These are phyloP conservation scores for Crocodylus rhombifer DNA, from an alignment of 2,797 vertebrate genomes.

Conservation along the genomic window DNA sequence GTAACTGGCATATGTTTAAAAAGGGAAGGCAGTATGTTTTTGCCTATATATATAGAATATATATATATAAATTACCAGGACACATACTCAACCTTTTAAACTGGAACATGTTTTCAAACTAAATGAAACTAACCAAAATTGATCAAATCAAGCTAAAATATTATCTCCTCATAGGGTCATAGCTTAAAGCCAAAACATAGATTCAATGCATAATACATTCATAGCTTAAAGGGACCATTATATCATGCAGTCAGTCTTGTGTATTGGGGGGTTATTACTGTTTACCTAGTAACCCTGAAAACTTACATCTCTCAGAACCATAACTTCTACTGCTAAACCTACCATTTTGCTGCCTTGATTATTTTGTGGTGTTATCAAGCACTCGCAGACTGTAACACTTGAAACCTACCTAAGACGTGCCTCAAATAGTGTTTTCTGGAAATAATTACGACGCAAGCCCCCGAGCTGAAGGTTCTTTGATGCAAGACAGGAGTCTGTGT, in stretches of 20 bases:
- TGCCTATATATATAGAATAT: neutral
- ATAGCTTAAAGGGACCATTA: neutral
- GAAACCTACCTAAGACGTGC: neutral
- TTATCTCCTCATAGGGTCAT: neutral
- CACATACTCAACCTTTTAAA: neutral
- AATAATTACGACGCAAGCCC: neutral
- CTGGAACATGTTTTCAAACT: neutral
- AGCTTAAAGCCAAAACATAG: neutral
- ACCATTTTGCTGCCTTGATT: neutral
- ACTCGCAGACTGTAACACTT: neutral
- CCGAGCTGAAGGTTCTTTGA: neutral
- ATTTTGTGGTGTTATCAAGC: neutral
- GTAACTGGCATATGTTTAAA: neutral
- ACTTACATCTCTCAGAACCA: neutral
- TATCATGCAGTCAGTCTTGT: neutral
- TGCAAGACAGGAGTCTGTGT: neutral
- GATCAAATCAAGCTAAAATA: neutral
- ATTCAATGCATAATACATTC: fast-evolving
- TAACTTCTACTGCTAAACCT: neutral
- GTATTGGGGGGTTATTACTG: neutral
- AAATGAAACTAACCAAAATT: neutral
- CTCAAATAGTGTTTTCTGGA: neutral
- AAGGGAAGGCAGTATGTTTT: neutral
- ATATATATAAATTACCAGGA: too few relatives aligned
- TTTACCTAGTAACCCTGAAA: neutral